Evolutionary conservation across 2,888 invertebrate genomes (phyloP).

Genomic region (Erynnis tages): DNA sequence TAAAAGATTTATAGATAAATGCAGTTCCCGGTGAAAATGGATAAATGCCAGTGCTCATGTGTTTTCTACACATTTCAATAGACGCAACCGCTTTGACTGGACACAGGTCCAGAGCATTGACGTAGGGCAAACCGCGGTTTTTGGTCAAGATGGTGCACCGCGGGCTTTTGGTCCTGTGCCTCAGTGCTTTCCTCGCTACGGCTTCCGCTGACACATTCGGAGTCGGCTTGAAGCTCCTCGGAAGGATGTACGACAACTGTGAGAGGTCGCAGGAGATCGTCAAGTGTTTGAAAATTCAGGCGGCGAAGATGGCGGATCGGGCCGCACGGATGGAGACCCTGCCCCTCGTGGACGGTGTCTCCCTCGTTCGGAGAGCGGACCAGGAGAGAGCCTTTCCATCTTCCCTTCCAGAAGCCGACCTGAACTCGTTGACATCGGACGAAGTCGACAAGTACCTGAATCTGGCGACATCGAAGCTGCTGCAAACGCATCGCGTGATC

Average conservation of each 20-base stretch:
- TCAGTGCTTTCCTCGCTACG: slow-evolving; percentile 52
- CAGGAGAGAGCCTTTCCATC: slow-evolving; percentile 72
- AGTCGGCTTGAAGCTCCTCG: slow-evolving; percentile 71
- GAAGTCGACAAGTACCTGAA: slow-evolving; percentile 83
- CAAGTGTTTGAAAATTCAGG: slow-evolving; percentile 87
- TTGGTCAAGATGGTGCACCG: slow-evolving; percentile 68
- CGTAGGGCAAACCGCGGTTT: slow-evolving; percentile 52
- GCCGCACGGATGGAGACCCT: slow-evolving; percentile 84
- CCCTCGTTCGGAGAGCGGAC: slow-evolving; percentile 75
- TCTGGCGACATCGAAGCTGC: slow-evolving; percentile 79
- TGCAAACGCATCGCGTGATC: slow-evolving; percentile 82
- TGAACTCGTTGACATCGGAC: slow-evolving; percentile 81
- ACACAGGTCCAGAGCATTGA: slow-evolving; percentile 52
- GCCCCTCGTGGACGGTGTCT: slow-evolving; percentile 83
- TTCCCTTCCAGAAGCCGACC: slow-evolving; percentile 78
- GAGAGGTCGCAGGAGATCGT: slow-evolving; percentile 83
- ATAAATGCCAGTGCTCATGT: slow-evolving; percentile 78
- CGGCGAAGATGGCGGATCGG: slow-evolving; percentile 83
- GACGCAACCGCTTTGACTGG: slow-evolving; percentile 68
- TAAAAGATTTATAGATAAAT: slow-evolving; percentile 82
- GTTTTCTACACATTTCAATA: slow-evolving; percentile 77
- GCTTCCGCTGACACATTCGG: slow-evolving; percentile 66
- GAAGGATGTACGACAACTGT: slow-evolving; percentile 83
- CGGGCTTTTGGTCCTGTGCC: slow-evolving; percentile 65
- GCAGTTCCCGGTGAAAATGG: slow-evolving; percentile 82